phyloP scores from a whole-genome alignment of 2,797 vertebrate species.

The Trematomus bernacchii region DNA sequence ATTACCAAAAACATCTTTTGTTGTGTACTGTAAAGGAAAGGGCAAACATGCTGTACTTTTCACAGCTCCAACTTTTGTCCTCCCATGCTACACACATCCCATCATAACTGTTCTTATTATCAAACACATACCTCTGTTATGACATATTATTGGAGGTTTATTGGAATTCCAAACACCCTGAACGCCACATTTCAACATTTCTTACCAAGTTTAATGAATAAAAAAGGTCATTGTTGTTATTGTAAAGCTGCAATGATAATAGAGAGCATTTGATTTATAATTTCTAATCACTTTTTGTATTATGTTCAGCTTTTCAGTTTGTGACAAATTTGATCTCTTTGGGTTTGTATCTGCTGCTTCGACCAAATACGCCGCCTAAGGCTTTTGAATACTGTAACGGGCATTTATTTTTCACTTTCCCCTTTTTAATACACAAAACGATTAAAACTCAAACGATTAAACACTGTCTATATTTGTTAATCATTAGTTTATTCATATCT shows the following conservation, averaged over 20 bases:
- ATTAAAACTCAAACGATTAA: accelerated
- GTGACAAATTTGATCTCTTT: not conserved
- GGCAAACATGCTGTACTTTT: conserved; percentile 1
- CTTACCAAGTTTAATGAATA: not conserved
- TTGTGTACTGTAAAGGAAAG: conserved; percentile 1
- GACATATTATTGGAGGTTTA: not conserved
- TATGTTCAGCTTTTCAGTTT: not conserved
- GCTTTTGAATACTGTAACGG: not conserved
- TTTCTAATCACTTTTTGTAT: not conserved
- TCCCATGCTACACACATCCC: not conserved
- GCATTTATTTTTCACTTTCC: not conserved
- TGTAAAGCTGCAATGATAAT: too few species aligned
- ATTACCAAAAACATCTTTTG: conserved; percentile 24
- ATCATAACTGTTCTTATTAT: not conserved
- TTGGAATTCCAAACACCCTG: not conserved
- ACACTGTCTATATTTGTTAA: not conserved
- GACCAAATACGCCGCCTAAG: not conserved
- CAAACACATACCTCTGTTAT: not conserved
- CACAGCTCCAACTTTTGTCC: conserved; percentile 35
- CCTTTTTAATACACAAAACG: not conserved
- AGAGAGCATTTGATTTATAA: not conserved
- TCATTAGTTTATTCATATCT: not conserved
- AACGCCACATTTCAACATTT: not conserved
- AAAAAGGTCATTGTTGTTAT: not conserved
- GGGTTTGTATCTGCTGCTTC: not conserved